A percentile compares a stretch with the other conserved stretches of the same genome.
phyloP scores from a whole-genome alignment of 1,140 invertebrate genomes.

The Hylyphantes graminicola region DNA sequence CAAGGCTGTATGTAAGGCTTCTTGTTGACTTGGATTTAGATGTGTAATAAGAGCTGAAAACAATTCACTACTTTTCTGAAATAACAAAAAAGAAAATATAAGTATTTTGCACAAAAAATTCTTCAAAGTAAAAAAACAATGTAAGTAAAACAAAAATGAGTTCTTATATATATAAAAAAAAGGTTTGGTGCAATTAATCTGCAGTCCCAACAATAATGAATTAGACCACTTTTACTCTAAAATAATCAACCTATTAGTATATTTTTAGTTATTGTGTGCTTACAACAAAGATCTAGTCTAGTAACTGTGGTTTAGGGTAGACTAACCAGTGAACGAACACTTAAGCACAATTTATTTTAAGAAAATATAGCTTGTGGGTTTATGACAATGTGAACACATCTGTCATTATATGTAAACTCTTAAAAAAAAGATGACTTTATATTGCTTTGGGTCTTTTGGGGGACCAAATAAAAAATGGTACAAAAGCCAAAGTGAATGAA shows the following conservation, averaged over 20 bases:
- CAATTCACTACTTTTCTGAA: constrained; percentile 56
- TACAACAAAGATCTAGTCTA: too few relatives aligned
- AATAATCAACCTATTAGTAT: neutral
- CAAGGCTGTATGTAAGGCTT: constrained; percentile 47
- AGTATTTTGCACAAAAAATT: neutral
- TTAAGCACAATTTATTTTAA: too few relatives aligned
- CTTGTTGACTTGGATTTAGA: constrained; percentile 44
- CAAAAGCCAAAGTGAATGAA: too few relatives aligned
- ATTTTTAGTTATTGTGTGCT: neutral
- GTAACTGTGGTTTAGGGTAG: too few relatives aligned
- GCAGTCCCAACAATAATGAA: too few relatives aligned
- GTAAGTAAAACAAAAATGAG: constrained; percentile 23
- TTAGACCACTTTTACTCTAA: neutral
- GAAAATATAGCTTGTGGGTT: too few relatives aligned
- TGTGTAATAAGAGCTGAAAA: constrained; percentile 33
- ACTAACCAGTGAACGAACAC: too few relatives aligned
- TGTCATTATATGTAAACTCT: too few relatives aligned
- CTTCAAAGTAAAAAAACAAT: neutral
- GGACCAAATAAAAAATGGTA: too few relatives aligned
- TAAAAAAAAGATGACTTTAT: too few relatives aligned
- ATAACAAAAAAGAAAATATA: constrained; percentile 71
- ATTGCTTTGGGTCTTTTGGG: too few relatives aligned
- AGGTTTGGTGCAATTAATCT: neutral
- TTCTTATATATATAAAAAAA: neutral
- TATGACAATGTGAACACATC: too few relatives aligned